phyloP scores from a whole-genome alignment of 2,113 vertebrate genomes.

The Hippoglossus stenolepis region DNA sequence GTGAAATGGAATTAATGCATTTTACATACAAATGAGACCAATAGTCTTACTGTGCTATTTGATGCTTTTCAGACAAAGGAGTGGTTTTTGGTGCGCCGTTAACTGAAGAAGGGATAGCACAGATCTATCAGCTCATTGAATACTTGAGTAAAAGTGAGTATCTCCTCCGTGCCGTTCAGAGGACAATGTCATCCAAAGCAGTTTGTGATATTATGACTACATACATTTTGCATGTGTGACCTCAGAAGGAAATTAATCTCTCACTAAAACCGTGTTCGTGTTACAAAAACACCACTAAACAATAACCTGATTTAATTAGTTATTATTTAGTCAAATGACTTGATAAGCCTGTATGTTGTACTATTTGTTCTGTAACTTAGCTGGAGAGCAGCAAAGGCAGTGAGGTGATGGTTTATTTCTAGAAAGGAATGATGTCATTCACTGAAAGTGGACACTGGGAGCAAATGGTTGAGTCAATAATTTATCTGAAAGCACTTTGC shows the following conservation, averaged over 20 bases:
- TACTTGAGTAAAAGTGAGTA: conserved; percentile 95
- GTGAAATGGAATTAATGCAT: not conserved
- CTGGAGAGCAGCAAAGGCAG: conserved; percentile 40
- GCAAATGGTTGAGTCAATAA: conserved; percentile 73
- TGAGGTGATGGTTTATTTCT: conserved; percentile 74
- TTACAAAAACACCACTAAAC: not conserved
- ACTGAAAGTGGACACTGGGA: conserved; percentile 66
- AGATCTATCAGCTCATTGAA: conserved; percentile 95
- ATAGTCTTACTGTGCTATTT: not conserved
- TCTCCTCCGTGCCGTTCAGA: not conserved
- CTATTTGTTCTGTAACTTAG: conserved; percentile 36
- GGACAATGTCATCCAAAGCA: not conserved
- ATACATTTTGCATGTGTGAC: conserved; percentile 1
- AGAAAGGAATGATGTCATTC: conserved; percentile 69
- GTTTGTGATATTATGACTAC: not conserved
- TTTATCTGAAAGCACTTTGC: conserved; percentile 80
- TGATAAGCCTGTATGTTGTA: not conserved
- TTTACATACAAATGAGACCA: not conserved
- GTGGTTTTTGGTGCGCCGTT: conserved; percentile 93
- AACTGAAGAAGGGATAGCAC: conserved; percentile 97
- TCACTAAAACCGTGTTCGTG: not conserved
- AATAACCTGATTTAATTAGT: not conserved
- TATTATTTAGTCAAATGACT: not conserved
- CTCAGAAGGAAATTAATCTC: not conserved
- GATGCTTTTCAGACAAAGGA: conserved; percentile 87